phyloP scores from a whole-genome alignment of 2,888 invertebrate species.

The Epirrita christyi region DNA sequence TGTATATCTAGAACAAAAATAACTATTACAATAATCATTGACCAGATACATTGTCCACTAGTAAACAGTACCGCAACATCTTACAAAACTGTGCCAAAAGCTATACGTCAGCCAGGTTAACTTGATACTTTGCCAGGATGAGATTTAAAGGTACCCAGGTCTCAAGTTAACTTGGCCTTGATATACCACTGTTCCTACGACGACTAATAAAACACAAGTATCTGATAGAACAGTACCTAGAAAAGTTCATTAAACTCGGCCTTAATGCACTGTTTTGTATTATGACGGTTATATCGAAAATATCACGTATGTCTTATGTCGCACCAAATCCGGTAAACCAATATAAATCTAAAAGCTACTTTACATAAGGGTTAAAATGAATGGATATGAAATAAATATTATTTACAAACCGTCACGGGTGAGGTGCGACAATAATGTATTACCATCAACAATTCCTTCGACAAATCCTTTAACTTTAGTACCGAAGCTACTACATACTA shows the following conservation, averaged over 20 bases:
- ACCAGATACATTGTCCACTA: constrained; percentile 62
- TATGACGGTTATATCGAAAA: constrained; percentile 61
- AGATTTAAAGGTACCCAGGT: neutral
- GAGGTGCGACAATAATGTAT: constrained; percentile 55
- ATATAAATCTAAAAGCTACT: constrained; percentile 44
- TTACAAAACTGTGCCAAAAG: constrained; percentile 15
- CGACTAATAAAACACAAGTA: neutral
- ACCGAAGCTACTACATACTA: constrained; percentile 28
- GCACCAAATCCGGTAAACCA: constrained; percentile 38
- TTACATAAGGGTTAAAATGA: constrained; percentile 44
- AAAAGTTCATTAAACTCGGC: no score
- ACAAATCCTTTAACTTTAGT: constrained; percentile 63
- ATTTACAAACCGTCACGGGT: constrained; percentile 58
- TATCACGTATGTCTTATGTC: constrained; percentile 56
- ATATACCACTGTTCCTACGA: neutral
- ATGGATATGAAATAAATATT: constrained; percentile 59
- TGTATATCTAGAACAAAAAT: constrained; percentile 70
- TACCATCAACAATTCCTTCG: constrained; percentile 57
- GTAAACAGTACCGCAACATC: constrained; percentile 25
- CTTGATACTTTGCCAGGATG: neutral
- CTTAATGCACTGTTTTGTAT: constrained; percentile 40
- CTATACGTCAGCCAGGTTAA: neutral
- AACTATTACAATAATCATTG: constrained; percentile 58
- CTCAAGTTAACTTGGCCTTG: neutral
- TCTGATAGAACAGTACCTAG: neutral